Evolutionary conservation across 2,797 vertebrate genomes (phyloP).

Genomic region (Oryzias dopingdopingensis): DNA sequence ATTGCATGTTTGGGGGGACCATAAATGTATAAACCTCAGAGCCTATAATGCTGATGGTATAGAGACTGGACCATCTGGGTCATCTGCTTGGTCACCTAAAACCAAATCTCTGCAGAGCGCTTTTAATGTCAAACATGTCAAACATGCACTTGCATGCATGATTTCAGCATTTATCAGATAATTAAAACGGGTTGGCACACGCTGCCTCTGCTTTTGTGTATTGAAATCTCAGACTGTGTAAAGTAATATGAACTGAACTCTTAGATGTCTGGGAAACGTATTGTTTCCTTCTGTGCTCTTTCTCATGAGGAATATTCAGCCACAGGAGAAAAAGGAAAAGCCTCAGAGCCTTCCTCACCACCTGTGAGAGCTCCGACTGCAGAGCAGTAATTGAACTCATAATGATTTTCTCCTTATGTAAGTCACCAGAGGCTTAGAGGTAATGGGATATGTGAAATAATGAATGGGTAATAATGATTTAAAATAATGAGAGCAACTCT

Average conservation of each 20-base stretch:
- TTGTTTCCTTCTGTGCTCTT: conserved; percentile 16
- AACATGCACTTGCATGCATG: conserved; percentile 16
- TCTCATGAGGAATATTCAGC: conserved; percentile 29
- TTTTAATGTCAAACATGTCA: conserved; percentile 1
- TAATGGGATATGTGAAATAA: conserved; percentile 15
- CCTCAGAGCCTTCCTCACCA: conserved; percentile 45
- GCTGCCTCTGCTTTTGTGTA: conserved; percentile 11
- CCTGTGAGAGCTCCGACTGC: conserved; percentile 61
- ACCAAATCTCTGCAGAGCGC: conserved; percentile 7
- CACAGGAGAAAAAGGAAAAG: conserved; percentile 39
- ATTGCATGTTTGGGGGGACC: no score
- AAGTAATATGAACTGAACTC: conserved; percentile 41
- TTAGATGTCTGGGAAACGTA: conserved; percentile 38
- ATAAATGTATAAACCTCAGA: no score
- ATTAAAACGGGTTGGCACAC: conserved; percentile 22
- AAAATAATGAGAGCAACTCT: background rate
- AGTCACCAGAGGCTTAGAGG: conserved; percentile 24
- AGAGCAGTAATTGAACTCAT: conserved; percentile 53
- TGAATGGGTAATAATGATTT: conserved; percentile 16
- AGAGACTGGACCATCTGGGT: no score
- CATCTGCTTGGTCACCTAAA: background rate
- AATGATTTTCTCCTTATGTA: conserved; percentile 25
- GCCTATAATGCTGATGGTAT: no score
- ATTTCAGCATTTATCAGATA: conserved; percentile 29
- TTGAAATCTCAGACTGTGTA: conserved; percentile 20